Evolutionary conservation across 2,113 vertebrate genomes (phyloP), one percentile per base, ranked within the genome.

Genomic region (Siniperca knerii): DNA sequence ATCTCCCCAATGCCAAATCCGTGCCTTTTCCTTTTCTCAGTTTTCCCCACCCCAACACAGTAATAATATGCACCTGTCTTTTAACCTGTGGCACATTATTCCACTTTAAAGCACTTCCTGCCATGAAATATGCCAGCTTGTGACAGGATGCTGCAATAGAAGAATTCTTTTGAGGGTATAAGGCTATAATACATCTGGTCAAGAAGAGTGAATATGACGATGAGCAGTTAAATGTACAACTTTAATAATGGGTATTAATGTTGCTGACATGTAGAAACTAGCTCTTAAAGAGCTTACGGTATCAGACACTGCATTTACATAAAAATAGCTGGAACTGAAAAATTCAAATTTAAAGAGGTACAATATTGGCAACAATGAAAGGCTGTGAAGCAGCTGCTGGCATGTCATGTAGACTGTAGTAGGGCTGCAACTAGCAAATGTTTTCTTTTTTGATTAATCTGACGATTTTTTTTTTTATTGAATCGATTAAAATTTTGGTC

Each of bases 51-150:
- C 4, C 23, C 25, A 57, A 71, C 46, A 15, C 29, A 25, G 52
- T 35, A 18, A 35, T 52, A 74, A 79, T 50, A 55, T 25, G 16
- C 73, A 71, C 60, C 64, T 54, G 68, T 60, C 64, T 66, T 77
- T 48, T 60, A 29, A 29, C 29, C 29, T 29, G 29, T 29, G 46
- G 21, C 42, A 37, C 55, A 77, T 77, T 52, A 42, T 67, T 82
- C 44, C 65, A 66, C 37, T 10, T 71, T n/a, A 5, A 73, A 66
- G 13, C 25, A 68, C 42, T 62, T 18, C 35, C 33, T 68, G 61
- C n/a, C 8, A 66, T 60, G 29, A 81, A 84, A 74, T 73, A 61
- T 50, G 54, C 4, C 61, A 67, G 42, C 48, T 23, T 57, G 37
- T 66, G 42, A 72, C 42, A 58, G 67, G 42, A 60, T 66, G 12